Percentiles rank a stretch among this genome's conserved stretches.
Conservation (phyloP, 2,797 vertebrate genomes). For the Gobio occitaniae region DNA sequence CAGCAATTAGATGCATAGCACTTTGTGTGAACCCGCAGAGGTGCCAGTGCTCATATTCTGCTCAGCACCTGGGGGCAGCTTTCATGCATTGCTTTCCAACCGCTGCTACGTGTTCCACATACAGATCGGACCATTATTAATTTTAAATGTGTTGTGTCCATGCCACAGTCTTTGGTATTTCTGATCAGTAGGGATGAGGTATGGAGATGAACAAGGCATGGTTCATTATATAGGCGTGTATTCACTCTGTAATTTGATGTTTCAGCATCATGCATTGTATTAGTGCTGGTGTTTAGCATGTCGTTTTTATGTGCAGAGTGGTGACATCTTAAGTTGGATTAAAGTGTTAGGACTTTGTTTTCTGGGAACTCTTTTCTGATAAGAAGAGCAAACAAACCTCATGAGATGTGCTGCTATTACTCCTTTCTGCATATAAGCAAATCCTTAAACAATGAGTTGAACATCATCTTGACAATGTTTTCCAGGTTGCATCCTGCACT, state of each 20-base stretch:
- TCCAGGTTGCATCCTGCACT: conserved; percentile 23
- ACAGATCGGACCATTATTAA: conserved; percentile 59
- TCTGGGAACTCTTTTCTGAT: background rate
- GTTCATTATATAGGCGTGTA: conserved; percentile 31
- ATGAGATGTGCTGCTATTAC: background rate
- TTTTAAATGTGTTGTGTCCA: conserved; percentile 60
- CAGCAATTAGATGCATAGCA: conserved; percentile 60
- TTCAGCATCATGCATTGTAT: background rate
- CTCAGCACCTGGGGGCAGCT: conserved; percentile 60
- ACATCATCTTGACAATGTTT: background rate
- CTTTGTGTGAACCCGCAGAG: conserved; percentile 63
- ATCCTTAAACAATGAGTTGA: background rate
- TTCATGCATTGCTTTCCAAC: conserved; percentile 59
- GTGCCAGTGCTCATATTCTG: conserved; percentile 58
- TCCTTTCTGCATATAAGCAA: background rate
- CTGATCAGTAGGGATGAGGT: conserved; percentile 39
- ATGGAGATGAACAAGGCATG: conserved; percentile 32
- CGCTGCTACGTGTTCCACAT: conserved; percentile 58
- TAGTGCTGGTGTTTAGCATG: background rate
- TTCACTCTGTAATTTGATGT: conserved; percentile 23
- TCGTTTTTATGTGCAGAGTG: background rate
- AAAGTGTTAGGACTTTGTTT: conserved; percentile 6
- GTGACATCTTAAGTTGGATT: background rate
- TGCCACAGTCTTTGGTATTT: conserved; percentile 44
- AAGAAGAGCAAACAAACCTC: background rate